phyloP scores from a whole-genome alignment of 2,797 vertebrate genomes.

The Anguilla pacifica region DNA sequence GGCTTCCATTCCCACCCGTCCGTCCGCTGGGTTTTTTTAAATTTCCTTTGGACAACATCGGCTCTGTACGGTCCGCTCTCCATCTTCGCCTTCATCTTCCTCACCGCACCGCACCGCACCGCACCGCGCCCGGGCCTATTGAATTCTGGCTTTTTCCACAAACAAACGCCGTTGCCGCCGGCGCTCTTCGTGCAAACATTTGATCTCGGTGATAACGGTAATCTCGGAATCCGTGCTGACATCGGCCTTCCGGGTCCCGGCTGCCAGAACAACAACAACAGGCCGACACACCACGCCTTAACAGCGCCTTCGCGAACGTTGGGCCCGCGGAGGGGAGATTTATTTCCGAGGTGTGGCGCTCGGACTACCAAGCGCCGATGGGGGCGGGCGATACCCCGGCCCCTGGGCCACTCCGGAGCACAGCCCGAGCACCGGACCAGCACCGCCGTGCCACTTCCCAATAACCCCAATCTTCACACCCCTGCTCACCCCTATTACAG shows the following conservation, averaged over 20 bases:
- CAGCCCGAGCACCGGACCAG: conserved; percentile 22
- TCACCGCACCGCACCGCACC: not conserved
- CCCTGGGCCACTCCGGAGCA: conserved; percentile 2
- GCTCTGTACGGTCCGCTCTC: not conserved
- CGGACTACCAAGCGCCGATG: conserved; percentile 34
- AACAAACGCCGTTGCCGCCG: not conserved
- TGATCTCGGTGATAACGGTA: not conserved
- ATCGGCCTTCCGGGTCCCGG: not conserved
- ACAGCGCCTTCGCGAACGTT: not conserved
- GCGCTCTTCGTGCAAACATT: not conserved
- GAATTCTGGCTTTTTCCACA: not conserved
- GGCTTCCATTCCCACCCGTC: conserved; percentile 14
- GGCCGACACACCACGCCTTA: not conserved
- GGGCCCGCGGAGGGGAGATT: not conserved
- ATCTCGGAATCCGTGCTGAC: not conserved
- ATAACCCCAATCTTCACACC: conserved; percentile 35
- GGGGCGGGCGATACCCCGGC: conserved; percentile 38
- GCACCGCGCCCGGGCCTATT: not conserved
- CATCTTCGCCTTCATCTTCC: not conserved
- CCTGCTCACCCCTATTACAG: conserved; percentile 66
- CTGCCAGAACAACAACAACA: not conserved
- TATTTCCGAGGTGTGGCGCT: conserved; percentile 17
- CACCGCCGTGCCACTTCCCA: conserved; percentile 13
- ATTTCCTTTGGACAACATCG: not conserved
- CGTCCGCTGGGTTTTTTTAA: not conserved